Conservation (phyloP, 2,113 vertebrate species). For the Pachyramphus minor region DNA sequence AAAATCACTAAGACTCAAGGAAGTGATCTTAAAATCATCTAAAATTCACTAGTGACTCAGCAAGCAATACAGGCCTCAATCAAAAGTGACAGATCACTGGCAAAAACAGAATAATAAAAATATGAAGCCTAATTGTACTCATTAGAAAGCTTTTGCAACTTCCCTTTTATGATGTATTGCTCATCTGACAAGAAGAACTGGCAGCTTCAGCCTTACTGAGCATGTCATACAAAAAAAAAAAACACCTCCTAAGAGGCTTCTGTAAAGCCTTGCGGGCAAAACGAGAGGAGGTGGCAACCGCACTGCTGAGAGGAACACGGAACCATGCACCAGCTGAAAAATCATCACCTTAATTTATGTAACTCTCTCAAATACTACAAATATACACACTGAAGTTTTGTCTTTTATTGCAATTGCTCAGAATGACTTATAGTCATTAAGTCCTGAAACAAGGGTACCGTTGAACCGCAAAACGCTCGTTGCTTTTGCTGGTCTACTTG, state of each 20-base stretch:
- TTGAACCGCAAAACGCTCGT: accelerated
- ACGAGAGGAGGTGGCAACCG: background rate
- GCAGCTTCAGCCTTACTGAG: background rate
- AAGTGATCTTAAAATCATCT: background rate
- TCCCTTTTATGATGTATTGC: conserved; percentile 7
- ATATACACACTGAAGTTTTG: background rate
- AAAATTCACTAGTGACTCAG: background rate
- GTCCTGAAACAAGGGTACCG: background rate
- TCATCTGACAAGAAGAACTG: background rate
- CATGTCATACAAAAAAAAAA: background rate
- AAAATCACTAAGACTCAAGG: background rate
- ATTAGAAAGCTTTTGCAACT: conserved; percentile 12
- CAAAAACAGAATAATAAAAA: conserved; percentile 3
- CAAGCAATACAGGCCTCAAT: background rate
- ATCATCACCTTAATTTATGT: background rate
- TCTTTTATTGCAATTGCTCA: background rate
- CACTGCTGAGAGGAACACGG: accelerated
- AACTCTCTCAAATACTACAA: background rate
- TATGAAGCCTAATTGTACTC: background rate
- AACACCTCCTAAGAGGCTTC: background rate
- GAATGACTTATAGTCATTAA: background rate
- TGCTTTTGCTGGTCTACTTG: background rate
- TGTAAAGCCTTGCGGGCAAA: background rate
- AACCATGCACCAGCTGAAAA: background rate
- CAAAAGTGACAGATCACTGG: background rate